Conservation (phyloP, 2,888 invertebrate species). For the Leptopilina drosophilae region DNA sequence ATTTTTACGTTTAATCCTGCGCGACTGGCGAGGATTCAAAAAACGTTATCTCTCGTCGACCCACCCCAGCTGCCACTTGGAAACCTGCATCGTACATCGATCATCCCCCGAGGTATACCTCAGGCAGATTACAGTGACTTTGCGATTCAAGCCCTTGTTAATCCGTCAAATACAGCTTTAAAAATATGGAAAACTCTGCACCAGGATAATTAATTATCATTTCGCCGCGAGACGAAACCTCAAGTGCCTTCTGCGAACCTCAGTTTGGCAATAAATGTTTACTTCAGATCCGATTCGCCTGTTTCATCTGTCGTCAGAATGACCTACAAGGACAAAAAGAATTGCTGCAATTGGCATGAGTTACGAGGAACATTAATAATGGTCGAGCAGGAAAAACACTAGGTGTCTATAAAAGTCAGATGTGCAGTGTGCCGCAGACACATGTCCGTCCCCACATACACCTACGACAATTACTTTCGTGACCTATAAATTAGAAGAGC, state of each 20-base stretch:
- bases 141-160: slow-evolving; percentile 6
- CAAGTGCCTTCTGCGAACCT: background rate
- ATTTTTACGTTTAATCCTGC: background rate
- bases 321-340: background rate
- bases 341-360: slow-evolving; percentile 14
- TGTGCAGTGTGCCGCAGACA: background rate
- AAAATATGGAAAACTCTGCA: background rate
- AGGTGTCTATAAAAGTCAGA: too few relatives aligned
- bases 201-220: background rate
- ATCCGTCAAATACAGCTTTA: background rate
- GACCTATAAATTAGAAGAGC: too few relatives aligned
- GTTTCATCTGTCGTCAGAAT: background rate
- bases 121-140: slow-evolving; percentile 23
- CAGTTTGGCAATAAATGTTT: background rate
- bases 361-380: background rate
- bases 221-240: background rate
- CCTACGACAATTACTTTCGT: too few relatives aligned
- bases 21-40: slow-evolving; percentile 25
- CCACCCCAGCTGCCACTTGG: background rate
- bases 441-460: background rate
- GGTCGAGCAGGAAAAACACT: too few relatives aligned
- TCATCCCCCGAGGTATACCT: background rate
- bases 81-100: slow-evolving; percentile 31
- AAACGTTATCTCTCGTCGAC: background rate
- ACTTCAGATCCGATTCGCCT: background rate